Percentiles rank a stretch among this genome's conserved stretches.
Evolutionary conservation across 1,140 invertebrate species (phyloP).

Genomic region (Arion vulgaris): DNA sequence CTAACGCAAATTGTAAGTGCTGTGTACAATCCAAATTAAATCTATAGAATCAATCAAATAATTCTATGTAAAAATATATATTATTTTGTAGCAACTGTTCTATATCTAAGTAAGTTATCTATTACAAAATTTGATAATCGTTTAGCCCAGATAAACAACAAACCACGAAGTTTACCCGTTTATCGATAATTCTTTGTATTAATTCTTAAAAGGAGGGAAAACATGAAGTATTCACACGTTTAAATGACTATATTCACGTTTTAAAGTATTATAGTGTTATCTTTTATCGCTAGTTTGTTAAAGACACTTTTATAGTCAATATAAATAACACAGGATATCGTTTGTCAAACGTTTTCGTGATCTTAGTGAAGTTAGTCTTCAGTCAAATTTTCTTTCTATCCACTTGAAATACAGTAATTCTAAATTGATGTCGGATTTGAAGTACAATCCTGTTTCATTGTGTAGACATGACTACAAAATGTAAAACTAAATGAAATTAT

Average conservation of each 20-base stretch:
- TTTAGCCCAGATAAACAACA: neutral
- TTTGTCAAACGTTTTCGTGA: neutral
- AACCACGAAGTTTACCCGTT: neutral
- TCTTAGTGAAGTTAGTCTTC: neutral
- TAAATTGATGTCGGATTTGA: too few species aligned
- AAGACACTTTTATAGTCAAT: neutral
- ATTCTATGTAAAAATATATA: neutral
- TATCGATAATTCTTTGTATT: conserved; percentile 1
- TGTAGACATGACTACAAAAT: too few species aligned
- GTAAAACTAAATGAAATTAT: too few species aligned
- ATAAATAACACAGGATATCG: neutral
- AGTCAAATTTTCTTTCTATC: too few species aligned
- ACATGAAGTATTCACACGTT: neutral
- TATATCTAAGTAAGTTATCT: neutral
- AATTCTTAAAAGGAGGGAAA: neutral
- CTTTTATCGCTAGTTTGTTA: neutral
- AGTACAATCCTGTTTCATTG: too few species aligned
- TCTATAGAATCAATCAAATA: neutral
- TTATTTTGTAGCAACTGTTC: neutral
- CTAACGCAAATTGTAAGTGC: neutral
- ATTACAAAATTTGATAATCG: neutral
- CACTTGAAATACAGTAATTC: too few species aligned
- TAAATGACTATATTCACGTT: neutral
- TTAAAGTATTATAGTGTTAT: neutral
- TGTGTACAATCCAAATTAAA: neutral